These are phyloP conservation scores for Staurois parvus DNA, from an alignment of 2,797 vertebrate genomes.

Conservation along the genomic window DNA sequence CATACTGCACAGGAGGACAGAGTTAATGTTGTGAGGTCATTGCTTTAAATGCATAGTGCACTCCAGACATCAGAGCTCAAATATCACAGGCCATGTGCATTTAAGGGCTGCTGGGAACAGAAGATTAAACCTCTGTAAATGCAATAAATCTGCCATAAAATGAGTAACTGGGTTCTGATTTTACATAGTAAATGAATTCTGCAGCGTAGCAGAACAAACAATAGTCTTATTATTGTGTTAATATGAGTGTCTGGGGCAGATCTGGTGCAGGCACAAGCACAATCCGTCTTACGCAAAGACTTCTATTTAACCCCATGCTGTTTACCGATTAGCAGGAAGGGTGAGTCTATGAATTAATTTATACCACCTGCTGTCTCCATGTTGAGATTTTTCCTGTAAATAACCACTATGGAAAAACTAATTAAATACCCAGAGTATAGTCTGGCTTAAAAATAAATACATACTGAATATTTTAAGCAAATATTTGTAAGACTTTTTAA, in stretches of 20 bases:
- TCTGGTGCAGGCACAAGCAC: conserved; percentile 64
- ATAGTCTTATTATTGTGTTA: conserved; percentile 52
- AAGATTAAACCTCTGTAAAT: conserved; percentile 63
- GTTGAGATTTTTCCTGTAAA: conserved; percentile 62
- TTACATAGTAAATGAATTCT: conserved; percentile 65
- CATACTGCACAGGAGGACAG: background rate
- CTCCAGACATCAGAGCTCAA: background rate
- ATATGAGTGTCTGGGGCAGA: conserved; percentile 67
- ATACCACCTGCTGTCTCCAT: conserved; percentile 66
- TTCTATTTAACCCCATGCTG: conserved; percentile 71
- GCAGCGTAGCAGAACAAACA: conserved; percentile 69
- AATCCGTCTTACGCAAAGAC: conserved; percentile 63
- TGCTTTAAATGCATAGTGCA: conserved; percentile 11
- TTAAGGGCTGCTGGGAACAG: conserved; percentile 53
- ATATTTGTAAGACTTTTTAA: conserved; percentile 40
- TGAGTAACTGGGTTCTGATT: conserved; percentile 68
- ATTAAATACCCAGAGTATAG: conserved; percentile 60
- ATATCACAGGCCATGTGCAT: conserved; percentile 24
- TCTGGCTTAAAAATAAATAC: conserved; percentile 36
- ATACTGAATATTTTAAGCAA: conserved; percentile 7
- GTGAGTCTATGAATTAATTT: conserved; percentile 67
- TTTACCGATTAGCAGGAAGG: conserved; percentile 66
- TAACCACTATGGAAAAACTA: conserved; percentile 15
- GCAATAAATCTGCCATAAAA: conserved; percentile 71
- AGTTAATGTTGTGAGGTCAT: conserved; percentile 35